These are phyloP conservation scores for Alcis repandata DNA, from an alignment of 2,888 invertebrate genomes.

Conservation along the genomic window DNA sequence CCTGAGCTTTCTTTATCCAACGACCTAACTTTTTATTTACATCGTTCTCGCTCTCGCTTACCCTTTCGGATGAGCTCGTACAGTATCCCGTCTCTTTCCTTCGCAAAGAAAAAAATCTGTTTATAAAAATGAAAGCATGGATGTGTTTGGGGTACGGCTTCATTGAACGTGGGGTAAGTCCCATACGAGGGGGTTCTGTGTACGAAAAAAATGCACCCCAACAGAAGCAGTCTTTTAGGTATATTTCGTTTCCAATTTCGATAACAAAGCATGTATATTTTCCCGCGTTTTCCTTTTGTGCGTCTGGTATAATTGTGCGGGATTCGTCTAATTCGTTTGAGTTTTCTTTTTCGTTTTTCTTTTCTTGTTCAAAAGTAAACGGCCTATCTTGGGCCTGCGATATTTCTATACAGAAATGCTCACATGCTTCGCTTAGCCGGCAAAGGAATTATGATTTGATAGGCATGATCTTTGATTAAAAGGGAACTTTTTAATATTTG, in stretches of 20 bases:
- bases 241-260: slow-evolving; percentile 84
- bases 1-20: slow-evolving; percentile 86
- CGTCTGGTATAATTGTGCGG: slow-evolving; percentile 76
- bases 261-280: slow-evolving; percentile 83
- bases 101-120: slow-evolving; percentile 83
- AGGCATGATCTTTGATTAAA: slow-evolving; percentile 55
- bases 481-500: slow-evolving; percentile 61
- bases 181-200: slow-evolving; percentile 83
- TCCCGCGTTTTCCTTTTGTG: slow-evolving; percentile 66
- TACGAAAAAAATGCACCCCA: slow-evolving; percentile 82
- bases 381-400: slow-evolving; percentile 54
- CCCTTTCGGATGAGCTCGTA: slow-evolving; percentile 37
- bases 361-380: slow-evolving; percentile 50
- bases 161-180: slow-evolving; percentile 74
- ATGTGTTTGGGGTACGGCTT: slow-evolving; percentile 73
- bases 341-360: slow-evolving; percentile 62
- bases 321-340: slow-evolving; percentile 69
- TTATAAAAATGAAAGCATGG: slow-evolving; percentile 81
- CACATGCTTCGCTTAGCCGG: slow-evolving; percentile 62
- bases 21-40: slow-evolving; percentile 81
- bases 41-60: slow-evolving; percentile 67
- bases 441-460: slow-evolving; percentile 51
- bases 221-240: slow-evolving; percentile 76
- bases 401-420: slow-evolving; percentile 50
- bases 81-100: slow-evolving; percentile 61